Evolutionary conservation across 1,140 invertebrate genomes (phyloP).

Genomic region (Formica exsecta): DNA sequence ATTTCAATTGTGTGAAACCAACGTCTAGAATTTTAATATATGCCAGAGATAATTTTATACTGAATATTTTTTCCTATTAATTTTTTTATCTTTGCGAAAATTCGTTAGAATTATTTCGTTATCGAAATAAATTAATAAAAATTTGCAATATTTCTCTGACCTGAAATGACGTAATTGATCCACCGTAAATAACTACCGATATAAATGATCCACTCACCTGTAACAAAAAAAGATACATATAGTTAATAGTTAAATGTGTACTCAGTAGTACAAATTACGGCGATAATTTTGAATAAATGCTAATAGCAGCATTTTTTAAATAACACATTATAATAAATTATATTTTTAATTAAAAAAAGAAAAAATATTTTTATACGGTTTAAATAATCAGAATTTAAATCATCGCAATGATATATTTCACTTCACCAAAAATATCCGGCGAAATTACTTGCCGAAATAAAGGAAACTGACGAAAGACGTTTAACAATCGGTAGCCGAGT

Average conservation of each 20-base stretch:
- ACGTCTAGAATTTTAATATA: neutral
- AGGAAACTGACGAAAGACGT: slow-evolving; percentile 58
- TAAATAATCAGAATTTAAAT: slow-evolving; percentile 15
- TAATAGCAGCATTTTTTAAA: neutral
- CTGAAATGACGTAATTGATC: slow-evolving; percentile 28
- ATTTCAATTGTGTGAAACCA: slow-evolving; percentile 9
- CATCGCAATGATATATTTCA: neutral
- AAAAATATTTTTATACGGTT: neutral
- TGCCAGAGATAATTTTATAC: neutral
- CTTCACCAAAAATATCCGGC: slow-evolving; percentile 13
- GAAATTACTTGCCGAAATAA: slow-evolving; percentile 40
- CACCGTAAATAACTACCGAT: neutral
- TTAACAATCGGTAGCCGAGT: slow-evolving; percentile 69
- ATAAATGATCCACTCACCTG: slow-evolving; percentile 68
- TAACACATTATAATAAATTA: neutral
- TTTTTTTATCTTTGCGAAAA: neutral
- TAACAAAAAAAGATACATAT: slow-evolving; percentile 62
- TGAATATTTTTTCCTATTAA: neutral
- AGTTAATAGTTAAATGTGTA: slow-evolving; percentile 12
- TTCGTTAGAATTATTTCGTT: neutral
- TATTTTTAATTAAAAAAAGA: neutral
- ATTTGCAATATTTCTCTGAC: slow-evolving; percentile 10
- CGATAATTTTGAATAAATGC: neutral
- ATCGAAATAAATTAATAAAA: slow-evolving; percentile 9
- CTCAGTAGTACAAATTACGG: neutral